Base-by-base conservation (phyloP, 2,797 vertebrate species). In the Ceyx erithaca region DNA sequence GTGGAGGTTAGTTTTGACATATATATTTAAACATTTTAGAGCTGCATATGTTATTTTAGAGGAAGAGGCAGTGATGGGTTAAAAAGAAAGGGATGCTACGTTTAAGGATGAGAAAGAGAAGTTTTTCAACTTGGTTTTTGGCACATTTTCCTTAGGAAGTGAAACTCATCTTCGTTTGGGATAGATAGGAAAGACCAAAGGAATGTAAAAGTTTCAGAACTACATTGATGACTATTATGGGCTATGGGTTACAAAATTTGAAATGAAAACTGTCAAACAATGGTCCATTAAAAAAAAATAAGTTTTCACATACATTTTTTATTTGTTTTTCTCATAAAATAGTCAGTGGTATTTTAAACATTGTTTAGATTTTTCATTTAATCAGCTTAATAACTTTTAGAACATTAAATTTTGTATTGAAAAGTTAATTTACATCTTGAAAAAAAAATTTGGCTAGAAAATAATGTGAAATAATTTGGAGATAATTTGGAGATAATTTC, bases 191-290 rank as follows among this genome's bases (percentile, higher is more conserved):
- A 75, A 80, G 33, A 54, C 26, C 23, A 55, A 35, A 87, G 17
- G 11, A 77, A 49, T 1, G 37, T 4, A 14, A 4, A 75, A 55
- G 19, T 59, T 87, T 88, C 23, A 80, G 52, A 79, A 12, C 3
- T 76, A 12, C n/a, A 23, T 2, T 23, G 14, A 57, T 64, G 30
- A 69, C 30, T 10, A 21, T 25, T 35, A 51, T 31, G 14, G 19
- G 2, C 16, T 81, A n/a, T 2, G 13, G 3, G 4, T 61, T 71
- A 43, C 14, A 58, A 0, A 8, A 10, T 25, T 35, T 43, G 35
- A 23, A 69, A 80, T 33, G 4, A 62, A 88, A 82, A 67, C 10
- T 43, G 21, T 26, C 10, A 19, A 86, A 18, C 9, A 69, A 13
- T 8, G 8, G 30, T 2, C 2, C 14, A 10, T 61, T 87, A 3